These are phyloP conservation scores for Tribolium castaneum DNA, from an alignment of 1,140 invertebrate species.

Conservation along the genomic window DNA sequence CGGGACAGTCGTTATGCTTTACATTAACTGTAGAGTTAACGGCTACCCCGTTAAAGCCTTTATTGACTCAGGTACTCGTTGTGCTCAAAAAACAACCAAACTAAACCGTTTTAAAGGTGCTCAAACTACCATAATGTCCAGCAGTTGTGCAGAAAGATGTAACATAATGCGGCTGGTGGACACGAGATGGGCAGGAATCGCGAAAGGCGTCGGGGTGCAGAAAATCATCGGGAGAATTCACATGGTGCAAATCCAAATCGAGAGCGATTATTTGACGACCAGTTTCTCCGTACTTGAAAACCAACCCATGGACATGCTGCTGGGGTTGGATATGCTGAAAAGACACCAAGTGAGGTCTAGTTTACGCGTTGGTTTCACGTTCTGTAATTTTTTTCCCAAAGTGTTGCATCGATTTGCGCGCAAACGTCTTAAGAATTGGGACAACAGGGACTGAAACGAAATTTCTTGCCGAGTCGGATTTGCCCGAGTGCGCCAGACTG, in stretches of 20 bases:
- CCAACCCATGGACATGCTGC: slow-evolving; percentile 98
- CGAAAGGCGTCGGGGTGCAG: slow-evolving; percentile 96
- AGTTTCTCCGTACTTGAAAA: slow-evolving; percentile 98
- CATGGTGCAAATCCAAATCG: slow-evolving; percentile 97
- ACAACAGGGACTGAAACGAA: slow-evolving; percentile 93
- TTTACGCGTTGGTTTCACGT: slow-evolving; percentile 2
- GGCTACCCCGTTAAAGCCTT: slow-evolving; percentile 97
- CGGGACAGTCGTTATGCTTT: slow-evolving; percentile 97
- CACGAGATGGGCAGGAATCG: slow-evolving; percentile 92
- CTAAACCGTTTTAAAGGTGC: slow-evolving; percentile 71
- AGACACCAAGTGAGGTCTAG: slow-evolving; percentile 81
- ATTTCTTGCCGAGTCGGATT: slow-evolving; percentile 89
- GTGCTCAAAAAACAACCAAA: not conserved
- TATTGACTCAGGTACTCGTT: slow-evolving; percentile 86
- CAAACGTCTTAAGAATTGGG: slow-evolving; percentile 91
- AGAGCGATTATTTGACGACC: slow-evolving; percentile 91
- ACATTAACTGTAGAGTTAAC: slow-evolving; percentile 96
- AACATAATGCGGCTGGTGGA: slow-evolving; percentile 97
- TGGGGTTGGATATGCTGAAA: slow-evolving; percentile 97
- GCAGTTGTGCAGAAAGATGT: slow-evolving; percentile 91
- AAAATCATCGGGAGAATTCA: slow-evolving; percentile 96
- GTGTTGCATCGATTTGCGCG: slow-evolving; percentile 94
- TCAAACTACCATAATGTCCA: slow-evolving; percentile 95
- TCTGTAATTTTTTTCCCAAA: slow-evolving; percentile 59
- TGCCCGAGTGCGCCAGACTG: slow-evolving; percentile 71